Conservation (phyloP, 1,140 invertebrate genomes). For the Drosophila lowei region DNA sequence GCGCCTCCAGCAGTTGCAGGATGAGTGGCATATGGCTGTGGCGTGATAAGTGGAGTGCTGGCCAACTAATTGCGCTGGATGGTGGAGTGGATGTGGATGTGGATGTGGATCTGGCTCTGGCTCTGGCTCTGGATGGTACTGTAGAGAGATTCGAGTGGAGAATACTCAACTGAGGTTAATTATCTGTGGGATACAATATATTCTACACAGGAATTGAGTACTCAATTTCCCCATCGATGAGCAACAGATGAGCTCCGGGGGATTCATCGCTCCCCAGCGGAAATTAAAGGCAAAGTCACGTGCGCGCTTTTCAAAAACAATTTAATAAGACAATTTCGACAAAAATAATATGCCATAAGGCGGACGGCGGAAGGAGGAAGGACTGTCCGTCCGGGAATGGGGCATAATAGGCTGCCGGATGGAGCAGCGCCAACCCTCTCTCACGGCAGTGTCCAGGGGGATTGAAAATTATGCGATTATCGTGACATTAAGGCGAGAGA, state of each 20-base stretch:
- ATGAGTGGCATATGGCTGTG: constrained; percentile 7
- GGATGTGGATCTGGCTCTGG: too few species aligned
- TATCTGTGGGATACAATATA: too few species aligned
- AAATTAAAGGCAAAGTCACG: constrained; percentile 53
- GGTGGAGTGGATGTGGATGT: background rate
- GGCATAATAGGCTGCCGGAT: constrained; percentile 35
- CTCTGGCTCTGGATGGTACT: too few species aligned
- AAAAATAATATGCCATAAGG: constrained; percentile 52
- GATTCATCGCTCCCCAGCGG: background rate
- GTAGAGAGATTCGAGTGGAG: too few species aligned
- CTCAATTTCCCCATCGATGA: too few species aligned
- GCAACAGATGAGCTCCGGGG: too few species aligned
- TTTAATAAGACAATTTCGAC: constrained; percentile 53
- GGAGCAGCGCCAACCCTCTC: too few species aligned
- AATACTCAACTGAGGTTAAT: too few species aligned
- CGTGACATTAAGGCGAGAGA: constrained; percentile 63
- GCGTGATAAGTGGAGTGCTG: constrained; percentile 25
- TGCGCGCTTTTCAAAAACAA: constrained; percentile 46
- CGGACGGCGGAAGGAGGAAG: too few species aligned
- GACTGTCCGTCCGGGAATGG: background rate
- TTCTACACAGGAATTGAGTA: too few species aligned
- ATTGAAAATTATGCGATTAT: constrained; percentile 74
- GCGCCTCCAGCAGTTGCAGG: background rate
- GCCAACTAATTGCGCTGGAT: constrained; percentile 33
- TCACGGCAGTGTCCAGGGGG: constrained; percentile 35